These are phyloP conservation scores for Patella pellucida DNA, from an alignment of 2,888 invertebrate genomes.

Conservation along the genomic window DNA sequence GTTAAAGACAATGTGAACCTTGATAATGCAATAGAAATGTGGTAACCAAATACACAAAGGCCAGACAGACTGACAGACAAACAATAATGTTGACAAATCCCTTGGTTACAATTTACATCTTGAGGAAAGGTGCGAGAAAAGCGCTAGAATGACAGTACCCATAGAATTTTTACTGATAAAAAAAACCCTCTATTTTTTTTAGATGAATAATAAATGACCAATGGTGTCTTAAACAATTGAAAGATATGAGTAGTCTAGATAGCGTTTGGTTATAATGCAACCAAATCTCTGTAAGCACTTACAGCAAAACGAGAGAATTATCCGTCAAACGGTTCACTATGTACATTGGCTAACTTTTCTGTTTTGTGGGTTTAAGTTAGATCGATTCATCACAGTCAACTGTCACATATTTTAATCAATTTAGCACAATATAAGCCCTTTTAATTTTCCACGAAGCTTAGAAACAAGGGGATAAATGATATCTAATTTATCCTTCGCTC, in stretches of 20 bases:
- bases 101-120: not conserved
- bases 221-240: no score
- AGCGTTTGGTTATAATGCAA: no score
- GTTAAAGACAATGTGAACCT: constrained; percentile 9
- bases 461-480: no score
- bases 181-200: no score
- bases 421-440: not conserved
- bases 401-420: not conserved
- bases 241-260: no score
- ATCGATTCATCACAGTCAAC: not conserved
- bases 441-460: not conserved
- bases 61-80: constrained; percentile 2
- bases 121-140: not conserved
- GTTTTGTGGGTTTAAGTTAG: not conserved
- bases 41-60: not conserved
- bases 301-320: no score
- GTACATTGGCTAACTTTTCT: not conserved
- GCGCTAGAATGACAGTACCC: no score
- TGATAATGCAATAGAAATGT: not conserved
- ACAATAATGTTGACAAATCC: not conserved
- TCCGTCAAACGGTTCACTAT: not conserved
- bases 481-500: no score
- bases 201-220: no score
- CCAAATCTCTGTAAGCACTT: no score
- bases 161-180: no score